These are phyloP conservation scores for Molanna angustata DNA, from an alignment of 2,888 invertebrate species.

Conservation along the genomic window DNA sequence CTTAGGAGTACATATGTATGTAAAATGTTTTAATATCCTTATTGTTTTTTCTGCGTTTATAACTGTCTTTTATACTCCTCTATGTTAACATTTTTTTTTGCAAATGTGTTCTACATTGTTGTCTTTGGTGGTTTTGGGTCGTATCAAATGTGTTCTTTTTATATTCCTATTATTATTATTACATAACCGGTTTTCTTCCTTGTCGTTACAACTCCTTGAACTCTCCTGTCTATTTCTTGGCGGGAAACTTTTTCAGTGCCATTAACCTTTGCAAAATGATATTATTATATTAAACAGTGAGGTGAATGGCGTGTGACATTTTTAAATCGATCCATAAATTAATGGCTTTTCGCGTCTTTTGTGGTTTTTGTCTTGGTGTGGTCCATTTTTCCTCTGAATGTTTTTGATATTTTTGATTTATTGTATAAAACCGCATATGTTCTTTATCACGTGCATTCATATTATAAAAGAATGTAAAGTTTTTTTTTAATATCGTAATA, in stretches of 20 bases:
- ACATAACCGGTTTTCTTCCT: constrained; percentile 26
- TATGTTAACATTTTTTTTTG: constrained; percentile 15
- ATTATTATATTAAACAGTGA: not conserved
- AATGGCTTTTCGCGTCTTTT: no score
- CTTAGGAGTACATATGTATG: no score
- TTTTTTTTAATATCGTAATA: no score
- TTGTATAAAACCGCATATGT: no score
- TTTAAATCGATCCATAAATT: not conserved
- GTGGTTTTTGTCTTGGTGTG: no score
- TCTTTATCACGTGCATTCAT: no score
- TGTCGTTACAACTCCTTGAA: constrained; percentile 29
- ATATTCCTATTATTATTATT: no score
- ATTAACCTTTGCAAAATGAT: constrained; percentile 22
- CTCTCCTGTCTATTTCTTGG: constrained; percentile 12
- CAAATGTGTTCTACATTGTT: constrained; percentile 17
- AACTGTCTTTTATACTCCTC: not conserved
- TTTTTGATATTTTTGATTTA: no score
- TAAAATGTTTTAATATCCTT: no score
- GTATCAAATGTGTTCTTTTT: constrained; percentile 14
- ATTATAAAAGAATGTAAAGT: no score
- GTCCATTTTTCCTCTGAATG: no score
- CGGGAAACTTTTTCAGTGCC: constrained; percentile 24
- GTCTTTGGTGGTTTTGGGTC: constrained; percentile 24
- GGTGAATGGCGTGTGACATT: not conserved
- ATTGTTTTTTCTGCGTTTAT: no score